Evolutionary conservation across 2,113 vertebrate genomes (phyloP), one percentile per base, ranked within the genome.

Genomic region (Benitochromis conjunctus): DNA sequence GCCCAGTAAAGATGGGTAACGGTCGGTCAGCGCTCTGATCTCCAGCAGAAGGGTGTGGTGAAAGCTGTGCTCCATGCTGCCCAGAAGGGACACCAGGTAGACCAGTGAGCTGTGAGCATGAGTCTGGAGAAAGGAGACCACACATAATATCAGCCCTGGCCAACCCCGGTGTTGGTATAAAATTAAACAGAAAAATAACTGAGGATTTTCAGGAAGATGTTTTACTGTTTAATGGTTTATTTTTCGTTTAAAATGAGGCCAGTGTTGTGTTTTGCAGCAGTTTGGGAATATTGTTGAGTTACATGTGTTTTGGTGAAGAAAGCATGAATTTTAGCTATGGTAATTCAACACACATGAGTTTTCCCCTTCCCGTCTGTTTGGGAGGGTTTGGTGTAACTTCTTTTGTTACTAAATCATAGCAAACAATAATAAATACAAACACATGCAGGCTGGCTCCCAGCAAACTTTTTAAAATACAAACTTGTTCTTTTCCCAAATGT

Each of bases 11-110:
- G 94, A 91, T 0, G 94, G 92, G 95, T 98, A 98, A 9, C 92
- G 89, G 51, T 98, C 97, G 0, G 97, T 97, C 88, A 99, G 97
- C 19, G 92, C 94, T 90, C 97, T 96, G 85, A 99, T 98, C 91
- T 99, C 98, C 95, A 98, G 94, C 90, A 99, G 95, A 19, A 99
- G 95, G 2, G 97, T 91, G 80, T 99, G 98, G 93, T 99, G 98
- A 53, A 97, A 96, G 0, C 97, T 97, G 92, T 99, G 98, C 66
- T 99, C 98, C 97, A 97, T 97, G 90, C 91, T 97, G 85, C 96
- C 97, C 92, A 99, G 94, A 54, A 98, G 97, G 81, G 95, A 97
- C 88, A 98, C 97, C 94, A 99, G 94, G 87, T 97, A 98, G 2
- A 93, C 86, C 91, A 99, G 90, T 5, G 97, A 97, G 36, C 87